phyloP scores from a whole-genome alignment of 2,888 invertebrate genomes.

The Spisula solida region DNA sequence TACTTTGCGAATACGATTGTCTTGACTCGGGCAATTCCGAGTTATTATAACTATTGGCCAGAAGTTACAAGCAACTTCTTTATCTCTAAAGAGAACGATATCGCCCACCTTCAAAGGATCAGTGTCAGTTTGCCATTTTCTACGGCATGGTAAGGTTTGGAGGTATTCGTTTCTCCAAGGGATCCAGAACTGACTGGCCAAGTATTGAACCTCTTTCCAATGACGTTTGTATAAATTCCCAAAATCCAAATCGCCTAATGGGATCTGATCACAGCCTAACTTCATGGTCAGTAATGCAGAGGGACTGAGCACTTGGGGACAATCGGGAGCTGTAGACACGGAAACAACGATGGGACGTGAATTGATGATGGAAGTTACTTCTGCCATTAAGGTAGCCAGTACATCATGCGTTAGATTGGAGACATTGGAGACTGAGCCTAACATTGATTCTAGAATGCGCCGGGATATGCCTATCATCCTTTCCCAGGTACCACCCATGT shows the following conservation, averaged over 20 bases:
- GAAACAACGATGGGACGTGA: constrained; percentile 42
- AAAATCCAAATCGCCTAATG: background rate
- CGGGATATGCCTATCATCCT: too few species aligned
- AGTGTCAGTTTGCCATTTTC: background rate
- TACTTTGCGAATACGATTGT: too few species aligned
- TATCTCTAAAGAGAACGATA: background rate
- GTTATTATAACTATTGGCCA: constrained; percentile 4
- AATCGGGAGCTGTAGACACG: constrained; percentile 41
- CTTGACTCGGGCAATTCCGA: background rate
- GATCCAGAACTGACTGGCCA: constrained; percentile 62
- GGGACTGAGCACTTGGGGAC: constrained; percentile 65
- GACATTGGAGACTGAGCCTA: constrained; percentile 9
- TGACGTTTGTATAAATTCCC: constrained; percentile 47
- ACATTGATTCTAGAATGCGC: constrained; percentile 49
- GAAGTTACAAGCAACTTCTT: background rate
- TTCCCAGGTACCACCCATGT: too few species aligned
- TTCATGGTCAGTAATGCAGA: constrained; percentile 65
- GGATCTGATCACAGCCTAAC: constrained; percentile 21
- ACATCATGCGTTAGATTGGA: constrained; percentile 34
- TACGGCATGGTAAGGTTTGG: background rate
- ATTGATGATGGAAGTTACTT: constrained; percentile 48
- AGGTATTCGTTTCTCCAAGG: constrained; percentile 54
- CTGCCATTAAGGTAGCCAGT: constrained; percentile 43
- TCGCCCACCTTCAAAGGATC: background rate
- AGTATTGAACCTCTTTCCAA: constrained; percentile 64